phyloP scores from a whole-genome alignment of 2,113 vertebrate species.

The Raja brachyura region DNA sequence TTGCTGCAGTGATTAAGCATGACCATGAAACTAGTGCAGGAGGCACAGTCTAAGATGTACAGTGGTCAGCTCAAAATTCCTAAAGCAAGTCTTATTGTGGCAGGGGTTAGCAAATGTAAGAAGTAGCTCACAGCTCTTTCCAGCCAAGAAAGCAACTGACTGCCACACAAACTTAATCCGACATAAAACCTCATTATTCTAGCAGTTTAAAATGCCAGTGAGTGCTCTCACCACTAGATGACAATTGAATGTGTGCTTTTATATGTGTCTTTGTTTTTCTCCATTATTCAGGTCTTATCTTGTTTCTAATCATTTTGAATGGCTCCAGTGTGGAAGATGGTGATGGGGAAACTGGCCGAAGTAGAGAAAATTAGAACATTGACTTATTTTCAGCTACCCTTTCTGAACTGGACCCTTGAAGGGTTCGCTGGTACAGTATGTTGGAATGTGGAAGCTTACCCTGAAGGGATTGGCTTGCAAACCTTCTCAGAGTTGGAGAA shows the following conservation, averaged over 20 bases:
- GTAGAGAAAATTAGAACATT: neutral
- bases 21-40: too few species aligned
- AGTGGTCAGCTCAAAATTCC: neutral
- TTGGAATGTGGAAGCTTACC: constrained; percentile 1
- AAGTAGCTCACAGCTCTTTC: neutral
- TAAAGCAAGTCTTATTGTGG: neutral
- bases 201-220: neutral
- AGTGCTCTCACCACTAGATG: neutral
- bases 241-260: neutral
- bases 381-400: neutral
- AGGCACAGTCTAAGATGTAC: neutral
- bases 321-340: neutral
- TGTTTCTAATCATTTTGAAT: neutral
- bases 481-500: neutral
- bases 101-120: neutral
- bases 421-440: neutral
- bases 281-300: neutral
- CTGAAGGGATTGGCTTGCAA: neutral
- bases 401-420: neutral
- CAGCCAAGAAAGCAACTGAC: neutral
- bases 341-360: neutral
- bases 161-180: neutral
- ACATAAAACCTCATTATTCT: neutral
- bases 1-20: neutral
- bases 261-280: neutral